Evolutionary conservation across 53 echinoderm and acorn worm species (phyloP).

Genomic region (Crossaster papposus): DNA sequence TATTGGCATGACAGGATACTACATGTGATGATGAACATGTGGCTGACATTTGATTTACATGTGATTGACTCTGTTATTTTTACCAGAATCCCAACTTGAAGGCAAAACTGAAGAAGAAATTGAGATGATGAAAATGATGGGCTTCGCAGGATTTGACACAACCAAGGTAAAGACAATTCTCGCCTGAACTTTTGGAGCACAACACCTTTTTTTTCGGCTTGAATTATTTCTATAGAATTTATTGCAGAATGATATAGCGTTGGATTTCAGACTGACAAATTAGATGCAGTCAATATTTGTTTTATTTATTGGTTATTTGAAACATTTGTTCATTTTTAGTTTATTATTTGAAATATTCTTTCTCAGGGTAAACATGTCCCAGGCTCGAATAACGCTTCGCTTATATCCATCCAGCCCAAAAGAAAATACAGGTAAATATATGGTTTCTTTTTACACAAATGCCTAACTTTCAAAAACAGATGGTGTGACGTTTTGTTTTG

Average conservation of each 20-base stretch:
- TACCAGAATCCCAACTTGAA: conserved; percentile 65
- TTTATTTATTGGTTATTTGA: not conserved
- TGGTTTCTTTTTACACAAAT: not conserved
- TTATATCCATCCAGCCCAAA: conserved; percentile 68
- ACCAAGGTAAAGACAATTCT: conserved; percentile 69
- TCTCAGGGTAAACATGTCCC: conserved; percentile 76
- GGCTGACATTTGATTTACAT: not conserved
- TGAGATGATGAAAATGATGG: conserved; percentile 95
- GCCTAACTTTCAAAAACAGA: not conserved
- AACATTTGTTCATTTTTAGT: not conserved
- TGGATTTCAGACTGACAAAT: too few relatives aligned
- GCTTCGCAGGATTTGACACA: conserved; percentile 84
- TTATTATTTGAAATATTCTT: not conserved
- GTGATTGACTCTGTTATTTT: not conserved
- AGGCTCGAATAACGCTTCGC: conserved; percentile 74
- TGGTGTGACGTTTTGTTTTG: too few relatives aligned
- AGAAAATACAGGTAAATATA: conserved; percentile 74
- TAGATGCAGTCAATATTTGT: too few relatives aligned
- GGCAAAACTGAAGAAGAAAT: conserved; percentile 88
- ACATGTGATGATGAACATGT: too few relatives aligned
- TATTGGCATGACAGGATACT: too few relatives aligned
- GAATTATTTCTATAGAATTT: too few relatives aligned
- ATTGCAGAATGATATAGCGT: too few relatives aligned
- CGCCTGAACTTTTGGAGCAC: not conserved
- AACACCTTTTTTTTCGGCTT: too few relatives aligned